Evolutionary conservation across 2,797 vertebrate genomes (phyloP).

Genomic region (Fundulus diaphanus): DNA sequence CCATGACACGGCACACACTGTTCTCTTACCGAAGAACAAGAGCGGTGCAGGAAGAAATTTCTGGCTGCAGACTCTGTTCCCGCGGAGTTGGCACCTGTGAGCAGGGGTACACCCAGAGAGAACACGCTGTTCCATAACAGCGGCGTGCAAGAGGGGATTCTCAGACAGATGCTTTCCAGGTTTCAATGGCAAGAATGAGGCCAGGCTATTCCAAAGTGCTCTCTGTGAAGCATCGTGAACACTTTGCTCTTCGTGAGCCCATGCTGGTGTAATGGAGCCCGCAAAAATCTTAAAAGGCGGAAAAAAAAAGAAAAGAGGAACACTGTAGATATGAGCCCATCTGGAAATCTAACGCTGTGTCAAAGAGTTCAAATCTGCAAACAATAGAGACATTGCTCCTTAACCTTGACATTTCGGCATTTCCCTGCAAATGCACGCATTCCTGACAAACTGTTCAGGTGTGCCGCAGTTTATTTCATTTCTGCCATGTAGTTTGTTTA

Average conservation of each 20-base stretch:
- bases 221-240: slow-evolving; percentile 36
- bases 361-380: slow-evolving; percentile 26
- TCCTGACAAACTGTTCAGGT: slow-evolving; percentile 46
- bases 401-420: slow-evolving; percentile 62
- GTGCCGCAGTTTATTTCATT: not conserved
- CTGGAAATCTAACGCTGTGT: slow-evolving; percentile 30
- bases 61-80: slow-evolving; percentile 59
- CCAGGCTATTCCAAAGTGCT: slow-evolving; percentile 64
- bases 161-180: slow-evolving; percentile 60
- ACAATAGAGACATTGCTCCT: slow-evolving; percentile 49
- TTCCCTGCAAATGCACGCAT: slow-evolving; percentile 23
- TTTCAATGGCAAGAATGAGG: slow-evolving; percentile 64
- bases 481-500: not conserved
- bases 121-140: slow-evolving; percentile 76
- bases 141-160: slow-evolving; percentile 43
- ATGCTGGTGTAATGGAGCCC: slow-evolving; percentile 41
- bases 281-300: slow-evolving; percentile 25
- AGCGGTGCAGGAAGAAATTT: slow-evolving; percentile 47
- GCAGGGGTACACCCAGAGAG: slow-evolving; percentile 62
- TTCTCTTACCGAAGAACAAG: slow-evolving; percentile 50
- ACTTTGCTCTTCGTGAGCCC: slow-evolving; percentile 28
- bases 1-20: slow-evolving; percentile 57
- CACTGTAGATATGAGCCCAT: slow-evolving; percentile 18
- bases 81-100: slow-evolving; percentile 53
- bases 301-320: slow-evolving; percentile 8